phyloP scores from a whole-genome alignment of 2,113 vertebrate species.

The Peromyscus californicus region DNA sequence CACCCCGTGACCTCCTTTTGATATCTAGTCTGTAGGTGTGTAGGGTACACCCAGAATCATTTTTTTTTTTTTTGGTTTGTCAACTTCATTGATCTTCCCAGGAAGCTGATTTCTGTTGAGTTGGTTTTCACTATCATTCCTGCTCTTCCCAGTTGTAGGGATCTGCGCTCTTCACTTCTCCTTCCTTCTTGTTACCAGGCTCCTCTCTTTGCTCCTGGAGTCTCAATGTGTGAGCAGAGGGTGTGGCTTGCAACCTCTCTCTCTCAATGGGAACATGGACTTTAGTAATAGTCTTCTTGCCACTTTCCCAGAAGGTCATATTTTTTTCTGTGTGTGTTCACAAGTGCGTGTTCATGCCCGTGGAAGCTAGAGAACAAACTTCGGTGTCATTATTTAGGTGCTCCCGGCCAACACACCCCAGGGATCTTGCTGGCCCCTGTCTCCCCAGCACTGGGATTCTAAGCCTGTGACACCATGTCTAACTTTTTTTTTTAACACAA shows the following conservation, averaged over 20 bases:
- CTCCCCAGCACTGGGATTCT: too few species aligned
- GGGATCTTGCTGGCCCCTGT: background rate
- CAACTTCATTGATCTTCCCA: conserved; percentile 20
- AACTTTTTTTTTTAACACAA: background rate
- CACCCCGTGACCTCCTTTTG: background rate
- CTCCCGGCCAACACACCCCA: background rate
- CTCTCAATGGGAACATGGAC: background rate
- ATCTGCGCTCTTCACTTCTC: background rate
- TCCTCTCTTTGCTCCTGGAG: background rate
- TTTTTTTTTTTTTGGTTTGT: background rate
- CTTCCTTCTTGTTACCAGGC: background rate
- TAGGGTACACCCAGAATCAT: background rate
- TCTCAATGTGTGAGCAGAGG: background rate
- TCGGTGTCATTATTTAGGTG: background rate
- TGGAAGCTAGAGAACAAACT: background rate
- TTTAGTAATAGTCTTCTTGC: background rate
- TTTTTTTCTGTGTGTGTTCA: background rate
- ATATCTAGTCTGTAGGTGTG: background rate
- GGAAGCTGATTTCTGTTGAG: conserved; percentile 12
- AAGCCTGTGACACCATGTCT: background rate
- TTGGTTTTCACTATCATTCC: background rate
- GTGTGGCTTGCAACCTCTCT: background rate
- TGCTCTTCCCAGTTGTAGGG: background rate
- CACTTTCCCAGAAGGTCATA: background rate
- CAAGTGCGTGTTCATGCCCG: background rate